Evolutionary conservation across 2,113 vertebrate species (phyloP).

Genomic region (Bujurquina vittata): DNA sequence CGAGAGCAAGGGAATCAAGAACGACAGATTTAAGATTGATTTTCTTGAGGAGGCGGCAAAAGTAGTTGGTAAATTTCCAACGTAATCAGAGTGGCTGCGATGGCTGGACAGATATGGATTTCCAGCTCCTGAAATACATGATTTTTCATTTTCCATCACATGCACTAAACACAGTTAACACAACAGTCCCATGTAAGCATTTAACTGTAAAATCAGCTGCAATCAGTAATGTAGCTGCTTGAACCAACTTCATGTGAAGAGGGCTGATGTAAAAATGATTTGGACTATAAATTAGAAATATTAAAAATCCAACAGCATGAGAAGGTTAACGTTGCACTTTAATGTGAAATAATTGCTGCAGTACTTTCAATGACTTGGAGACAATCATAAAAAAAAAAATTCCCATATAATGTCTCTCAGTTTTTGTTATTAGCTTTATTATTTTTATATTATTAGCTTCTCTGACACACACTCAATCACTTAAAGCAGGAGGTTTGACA

Average conservation of each 20-base stretch:
- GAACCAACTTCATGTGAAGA: not conserved
- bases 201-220: constrained; percentile 9
- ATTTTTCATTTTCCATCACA: constrained; percentile 24
- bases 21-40: constrained; percentile 49
- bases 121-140: constrained; percentile 2
- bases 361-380: not conserved
- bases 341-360: not conserved
- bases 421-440: not conserved
- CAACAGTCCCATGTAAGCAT: not conserved
- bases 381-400: not conserved
- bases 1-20: constrained; percentile 21
- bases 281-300: not conserved
- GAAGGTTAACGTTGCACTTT: not conserved
- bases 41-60: constrained; percentile 29
- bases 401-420: not conserved
- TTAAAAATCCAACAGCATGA: not conserved
- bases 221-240: not conserved
- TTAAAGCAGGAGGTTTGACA: constrained; percentile 9
- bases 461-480: not conserved
- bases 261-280: not conserved
- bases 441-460: not conserved
- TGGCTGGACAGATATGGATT: constrained; percentile 35
- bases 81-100: constrained; percentile 21
- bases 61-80: constrained; percentile 40
- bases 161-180: constrained; percentile 12